These are phyloP conservation scores for Alces alces DNA, from an alignment of 2,113 vertebrate species.

Conservation along the genomic window DNA sequence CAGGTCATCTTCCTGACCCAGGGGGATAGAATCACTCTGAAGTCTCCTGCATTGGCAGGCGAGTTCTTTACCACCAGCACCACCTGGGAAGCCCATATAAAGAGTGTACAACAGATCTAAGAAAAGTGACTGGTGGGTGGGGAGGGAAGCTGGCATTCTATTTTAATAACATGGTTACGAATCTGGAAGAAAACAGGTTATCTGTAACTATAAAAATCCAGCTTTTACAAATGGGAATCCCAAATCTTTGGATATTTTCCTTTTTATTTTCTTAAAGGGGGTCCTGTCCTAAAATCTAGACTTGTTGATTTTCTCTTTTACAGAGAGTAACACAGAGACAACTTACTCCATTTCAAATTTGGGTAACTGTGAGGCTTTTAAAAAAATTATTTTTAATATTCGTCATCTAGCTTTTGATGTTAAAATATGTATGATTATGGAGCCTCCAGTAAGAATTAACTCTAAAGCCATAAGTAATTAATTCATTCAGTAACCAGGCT, in stretches of 20 bases:
- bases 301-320: conserved; percentile 20
- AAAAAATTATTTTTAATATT: conserved; percentile 45
- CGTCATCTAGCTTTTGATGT: conserved; percentile 57
- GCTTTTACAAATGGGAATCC: not conserved
- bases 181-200: not conserved
- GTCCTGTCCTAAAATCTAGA: not conserved
- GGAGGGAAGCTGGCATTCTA: not conserved
- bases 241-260: not conserved
- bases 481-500: conserved; percentile 77
- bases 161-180: not conserved
- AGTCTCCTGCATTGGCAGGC: not conserved
- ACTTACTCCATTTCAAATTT: conserved; percentile 20
- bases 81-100: not conserved
- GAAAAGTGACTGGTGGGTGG: not conserved
- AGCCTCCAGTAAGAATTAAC: conserved; percentile 74
- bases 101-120: not conserved
- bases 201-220: not conserved
- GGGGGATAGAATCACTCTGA: not conserved
- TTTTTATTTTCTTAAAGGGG: not conserved
- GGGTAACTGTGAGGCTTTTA: not conserved
- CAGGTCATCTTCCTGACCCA: not conserved
- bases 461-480: conserved; percentile 73
- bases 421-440: conserved; percentile 59
- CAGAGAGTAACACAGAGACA: not conserved
- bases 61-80: not conserved